Conservation (phyloP, 1,140 invertebrate species). For the Ylistrum balloti region DNA sequence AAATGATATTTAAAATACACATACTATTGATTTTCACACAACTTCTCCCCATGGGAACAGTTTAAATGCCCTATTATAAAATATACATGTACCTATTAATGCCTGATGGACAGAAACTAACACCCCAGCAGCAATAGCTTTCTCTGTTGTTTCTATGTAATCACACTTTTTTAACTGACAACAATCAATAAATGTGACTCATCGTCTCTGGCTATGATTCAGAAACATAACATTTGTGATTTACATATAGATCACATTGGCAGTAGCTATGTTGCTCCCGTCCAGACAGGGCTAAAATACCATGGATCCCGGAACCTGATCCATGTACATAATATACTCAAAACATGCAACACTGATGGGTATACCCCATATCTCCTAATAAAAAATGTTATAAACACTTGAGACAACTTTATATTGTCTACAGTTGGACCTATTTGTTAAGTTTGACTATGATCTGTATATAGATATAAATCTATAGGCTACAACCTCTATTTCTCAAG, state of each 20-base stretch:
- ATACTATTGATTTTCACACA: background rate
- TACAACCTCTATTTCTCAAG: no score
- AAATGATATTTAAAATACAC: background rate
- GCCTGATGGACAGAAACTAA: background rate
- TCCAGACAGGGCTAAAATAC: background rate
- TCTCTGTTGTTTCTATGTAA: background rate
- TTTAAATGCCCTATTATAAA: background rate
- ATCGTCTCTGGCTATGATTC: background rate
- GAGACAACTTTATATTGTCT: no score
- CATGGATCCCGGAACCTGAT: background rate
- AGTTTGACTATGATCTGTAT: no score
- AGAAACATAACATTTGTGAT: background rate
- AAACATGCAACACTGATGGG: constrained; percentile 5
- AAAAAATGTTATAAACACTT: no score
- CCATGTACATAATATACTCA: background rate
- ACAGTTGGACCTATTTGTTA: no score
- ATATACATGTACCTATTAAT: background rate
- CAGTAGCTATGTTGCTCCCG: background rate
- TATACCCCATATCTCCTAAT: no score
- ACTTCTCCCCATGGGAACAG: background rate
- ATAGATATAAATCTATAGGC: no score
- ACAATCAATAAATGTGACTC: background rate
- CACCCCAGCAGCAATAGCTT: background rate
- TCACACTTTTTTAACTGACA: background rate
- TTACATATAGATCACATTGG: constrained; percentile 28